Base-by-base conservation (phyloP, 2,888 invertebrate genomes). In the Phasia obesa region DNA sequence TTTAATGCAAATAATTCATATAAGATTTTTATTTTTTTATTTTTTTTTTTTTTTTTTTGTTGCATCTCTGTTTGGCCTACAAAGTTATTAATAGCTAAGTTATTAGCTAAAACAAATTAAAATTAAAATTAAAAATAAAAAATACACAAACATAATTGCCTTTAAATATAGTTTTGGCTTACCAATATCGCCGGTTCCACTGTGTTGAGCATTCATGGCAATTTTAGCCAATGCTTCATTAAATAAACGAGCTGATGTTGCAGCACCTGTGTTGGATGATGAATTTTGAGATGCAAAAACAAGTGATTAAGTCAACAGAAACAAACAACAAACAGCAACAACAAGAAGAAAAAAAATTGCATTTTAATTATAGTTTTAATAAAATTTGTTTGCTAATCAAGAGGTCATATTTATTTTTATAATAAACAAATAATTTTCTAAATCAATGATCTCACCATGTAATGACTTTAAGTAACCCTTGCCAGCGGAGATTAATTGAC, bases 401-500 rank as follows among this genome's bases (percentile, higher is more conserved):
- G 13, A 67, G 17, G 62, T 69, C 31, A 64, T 51, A 60, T 80
- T 80, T 77, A 73, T 59, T 83, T 71, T 64, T 55, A 42, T 76
- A 60, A 69, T 57, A 74, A 71, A 62, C 5, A 7, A 64, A 71
- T 67, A 49, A 27, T 71, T 79, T 65, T 70, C 51, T 49, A 71
- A 57, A 71, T 76, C 65, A 71, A 78, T 81, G 70, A 71, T 71
- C 75, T 59, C 93, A 98, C 98, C 97, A 92, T 97, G 97, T 89
- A 98, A 94, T 87, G 98, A 97, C 92, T 98, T 98, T 88, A 98
- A 93, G 92, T 98, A 98, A 81, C 97, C 96, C 92, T 98, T 97
- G 81, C 98, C 98, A 87, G 97, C 96, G 88, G 96, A 96, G 92
- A 98, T 97, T 94, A 98, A 94, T 92, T 98, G 97, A 88, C 97